Evolutionary conservation across 2,797 vertebrate species (phyloP).

Genomic region (Sitta carolinensis): DNA sequence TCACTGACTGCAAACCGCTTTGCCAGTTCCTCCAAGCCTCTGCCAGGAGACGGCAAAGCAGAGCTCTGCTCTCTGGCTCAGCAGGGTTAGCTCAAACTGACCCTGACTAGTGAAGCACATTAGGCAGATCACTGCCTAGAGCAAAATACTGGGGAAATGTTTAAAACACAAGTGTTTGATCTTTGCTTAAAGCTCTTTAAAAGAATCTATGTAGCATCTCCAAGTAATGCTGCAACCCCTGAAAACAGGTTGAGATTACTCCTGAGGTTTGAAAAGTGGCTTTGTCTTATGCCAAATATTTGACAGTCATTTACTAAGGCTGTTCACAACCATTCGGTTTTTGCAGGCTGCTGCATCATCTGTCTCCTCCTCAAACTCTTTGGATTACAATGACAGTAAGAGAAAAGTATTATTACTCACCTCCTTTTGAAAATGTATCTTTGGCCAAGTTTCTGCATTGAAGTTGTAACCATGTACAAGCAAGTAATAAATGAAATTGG

Average conservation of each 20-base stretch:
- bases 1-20: neutral
- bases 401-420: conserved; percentile 71
- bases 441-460: conserved; percentile 82
- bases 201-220: neutral
- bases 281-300: neutral
- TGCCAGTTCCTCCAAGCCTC: neutral
- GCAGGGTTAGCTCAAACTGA: neutral
- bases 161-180: neutral
- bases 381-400: neutral
- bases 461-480: conserved; percentile 90
- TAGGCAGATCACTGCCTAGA: neutral
- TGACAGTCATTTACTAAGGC: neutral
- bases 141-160: neutral
- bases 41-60: neutral
- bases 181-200: neutral
- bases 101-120: neutral
- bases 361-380: neutral
- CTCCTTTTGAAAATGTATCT: conserved; percentile 85
- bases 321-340: neutral
- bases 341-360: neutral
- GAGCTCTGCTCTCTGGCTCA: neutral
- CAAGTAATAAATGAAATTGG: conserved; percentile 86
- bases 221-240: neutral
- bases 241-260: neutral
- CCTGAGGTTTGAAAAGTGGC: neutral